A percentile compares a stretch with the other conserved stretches of the same genome.
phyloP scores from a whole-genome alignment of 2,113 vertebrate genomes.

The Oreochromis tanganicae region DNA sequence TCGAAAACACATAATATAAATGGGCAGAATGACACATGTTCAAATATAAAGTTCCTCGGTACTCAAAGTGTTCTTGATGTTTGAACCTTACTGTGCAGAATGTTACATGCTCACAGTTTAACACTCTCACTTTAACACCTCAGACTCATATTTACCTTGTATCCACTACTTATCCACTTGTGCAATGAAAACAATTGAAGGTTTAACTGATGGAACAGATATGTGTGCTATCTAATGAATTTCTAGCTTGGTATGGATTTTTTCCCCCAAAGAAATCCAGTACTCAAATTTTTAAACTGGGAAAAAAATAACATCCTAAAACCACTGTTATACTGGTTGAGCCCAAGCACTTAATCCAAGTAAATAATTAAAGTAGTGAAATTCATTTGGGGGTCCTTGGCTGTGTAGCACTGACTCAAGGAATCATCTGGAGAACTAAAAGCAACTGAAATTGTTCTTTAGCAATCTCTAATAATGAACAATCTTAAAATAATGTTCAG shows the following conservation, averaged over 20 bases:
- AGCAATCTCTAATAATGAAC: neutral
- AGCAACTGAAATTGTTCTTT: neutral
- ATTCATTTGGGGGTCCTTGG: neutral
- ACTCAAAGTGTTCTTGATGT: neutral
- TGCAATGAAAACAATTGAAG: neutral
- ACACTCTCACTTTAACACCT: neutral
- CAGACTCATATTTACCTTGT: neutral
- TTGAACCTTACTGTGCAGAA: neutral
- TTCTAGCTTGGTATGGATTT: fast-evolving
- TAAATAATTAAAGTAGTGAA: neutral
- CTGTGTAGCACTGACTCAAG: neutral
- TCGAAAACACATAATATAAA: neutral
- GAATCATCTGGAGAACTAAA: neutral
- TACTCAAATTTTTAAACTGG: neutral
- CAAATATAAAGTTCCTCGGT: neutral
- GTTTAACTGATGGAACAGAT: neutral
- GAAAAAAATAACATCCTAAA: neutral
- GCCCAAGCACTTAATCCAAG: neutral
- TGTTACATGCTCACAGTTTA: neutral
- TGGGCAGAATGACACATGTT: neutral
- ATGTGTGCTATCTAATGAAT: neutral
- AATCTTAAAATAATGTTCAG: neutral
- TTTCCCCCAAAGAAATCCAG: neutral
- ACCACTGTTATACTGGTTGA: neutral
- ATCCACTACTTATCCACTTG: neutral